A percentile compares a stretch with the other conserved stretches of the same genome.
These are phyloP conservation scores for Urophycis tenuis DNA, from an alignment of 2,797 vertebrate genomes.

Conservation along the genomic window DNA sequence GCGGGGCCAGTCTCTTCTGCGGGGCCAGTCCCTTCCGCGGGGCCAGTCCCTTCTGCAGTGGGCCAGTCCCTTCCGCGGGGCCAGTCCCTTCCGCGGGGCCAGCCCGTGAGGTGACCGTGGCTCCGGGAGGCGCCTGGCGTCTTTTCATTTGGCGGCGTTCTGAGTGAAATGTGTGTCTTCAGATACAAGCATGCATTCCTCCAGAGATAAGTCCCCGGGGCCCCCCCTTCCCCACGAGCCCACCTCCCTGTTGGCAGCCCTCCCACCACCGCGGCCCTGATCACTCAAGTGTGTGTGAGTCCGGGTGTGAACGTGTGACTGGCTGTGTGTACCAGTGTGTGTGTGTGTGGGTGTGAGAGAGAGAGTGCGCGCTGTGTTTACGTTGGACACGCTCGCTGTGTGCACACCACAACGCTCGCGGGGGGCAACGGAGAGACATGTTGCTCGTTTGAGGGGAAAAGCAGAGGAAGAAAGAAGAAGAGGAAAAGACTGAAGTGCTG, in stretches of 20 bases:
- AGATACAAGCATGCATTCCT: constrained; percentile 73
- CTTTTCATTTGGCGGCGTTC: constrained; percentile 37
- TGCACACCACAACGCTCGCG: constrained; percentile 47
- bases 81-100: too few relatives aligned
- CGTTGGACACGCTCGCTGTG: constrained; percentile 48
- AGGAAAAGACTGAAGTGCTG: constrained; percentile 29
- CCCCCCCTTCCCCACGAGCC: constrained; percentile 48
- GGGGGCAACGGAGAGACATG: constrained; percentile 65
- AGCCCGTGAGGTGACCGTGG: neutral
- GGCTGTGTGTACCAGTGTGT: constrained; percentile 4
- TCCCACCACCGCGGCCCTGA: constrained; percentile 53
- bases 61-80: too few relatives aligned
- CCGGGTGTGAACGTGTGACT: constrained; percentile 6
- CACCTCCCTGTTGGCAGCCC: constrained; percentile 45
- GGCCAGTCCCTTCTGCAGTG: too few relatives aligned
- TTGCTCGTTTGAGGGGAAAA: constrained; percentile 51
- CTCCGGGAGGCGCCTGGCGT: too few relatives aligned
- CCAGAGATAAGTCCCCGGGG: constrained; percentile 70
- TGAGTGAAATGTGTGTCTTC: constrained; percentile 68
- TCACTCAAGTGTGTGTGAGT: constrained; percentile 58
- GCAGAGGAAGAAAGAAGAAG: constrained; percentile 46
- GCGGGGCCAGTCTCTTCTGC: too few relatives aligned
- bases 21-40: too few relatives aligned
- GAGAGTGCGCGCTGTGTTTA: constrained; percentile 44
- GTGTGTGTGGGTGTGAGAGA: constrained; percentile 7